phyloP scores from a whole-genome alignment of 2,888 invertebrate species.

The Apotomis turbidana region DNA sequence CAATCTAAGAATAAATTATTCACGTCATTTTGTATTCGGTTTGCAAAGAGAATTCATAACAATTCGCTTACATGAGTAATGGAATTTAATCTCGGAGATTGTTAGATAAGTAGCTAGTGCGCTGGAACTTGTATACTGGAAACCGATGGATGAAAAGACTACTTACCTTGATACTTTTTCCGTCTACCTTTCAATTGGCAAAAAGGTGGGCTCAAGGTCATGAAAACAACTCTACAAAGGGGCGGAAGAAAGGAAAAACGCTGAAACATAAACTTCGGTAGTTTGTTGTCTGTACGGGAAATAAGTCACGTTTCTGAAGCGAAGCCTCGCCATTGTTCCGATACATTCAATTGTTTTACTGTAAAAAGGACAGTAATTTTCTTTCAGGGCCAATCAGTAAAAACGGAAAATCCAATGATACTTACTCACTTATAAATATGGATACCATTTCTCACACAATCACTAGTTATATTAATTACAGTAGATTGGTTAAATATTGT shows the following conservation, averaged over 20 bases:
- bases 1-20: neutral
- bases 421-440: no score
- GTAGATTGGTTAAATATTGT: no score
- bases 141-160: neutral
- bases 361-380: neutral
- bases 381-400: neutral
- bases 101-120: neutral
- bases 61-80: constrained; percentile 5
- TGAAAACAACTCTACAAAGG: constrained; percentile 30
- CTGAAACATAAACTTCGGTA: constrained; percentile 31
- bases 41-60: constrained; percentile 16
- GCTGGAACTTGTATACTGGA: neutral
- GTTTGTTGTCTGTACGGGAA: constrained; percentile 32
- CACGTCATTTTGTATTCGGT: constrained; percentile 1
- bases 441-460: no score
- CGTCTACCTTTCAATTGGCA: constrained; percentile 34
- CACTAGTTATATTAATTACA: no score
- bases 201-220: constrained; percentile 35
- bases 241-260: constrained; percentile 25
- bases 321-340: constrained; percentile 15
- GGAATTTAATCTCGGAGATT: constrained; percentile 19
- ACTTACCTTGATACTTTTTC: constrained; percentile 23
- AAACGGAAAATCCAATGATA: neutral
- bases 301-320: constrained; percentile 21
- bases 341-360: neutral